Evolutionary conservation across 64 coral and sea anemone species (phyloP), one percentile per base, ranked within the genome.

Genomic region (Astreopora myriophthalma): DNA sequence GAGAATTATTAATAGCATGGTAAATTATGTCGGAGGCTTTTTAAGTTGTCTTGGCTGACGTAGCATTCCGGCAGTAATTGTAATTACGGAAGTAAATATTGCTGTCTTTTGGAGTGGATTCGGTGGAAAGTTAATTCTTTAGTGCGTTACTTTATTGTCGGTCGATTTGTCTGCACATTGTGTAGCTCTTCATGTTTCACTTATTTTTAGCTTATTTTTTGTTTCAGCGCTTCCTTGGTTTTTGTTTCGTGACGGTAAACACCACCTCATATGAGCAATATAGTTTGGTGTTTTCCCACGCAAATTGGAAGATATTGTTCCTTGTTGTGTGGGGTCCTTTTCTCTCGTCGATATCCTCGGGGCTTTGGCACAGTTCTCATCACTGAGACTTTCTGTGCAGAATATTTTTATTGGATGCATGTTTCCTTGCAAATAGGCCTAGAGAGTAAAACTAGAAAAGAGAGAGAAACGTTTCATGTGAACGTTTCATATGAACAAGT

Each of bases 221-320:
- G 44, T 61, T 80, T 83, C 34, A 6, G 34, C 33, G 30, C 61
- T 26, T 62, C 11, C 57, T 33, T 34, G 9, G 51, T 33, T 35
- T 73, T 38, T 61, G 79, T 83, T 64, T 24, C 57, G 79, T 37
- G 79, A 63, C n/a, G 20, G 34, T 83, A 65, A 83, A 39, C 79
- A 83, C 3, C 55, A 14, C n/a, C n/a, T n/a, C n/a, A n/a, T 64
- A 9, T 26, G 22, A 20, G 32, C 55, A 39, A 83, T 83, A 83
- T 83, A 83, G 35, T 39, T 40, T 64, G 30, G 22, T 37, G 79
- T 38, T 83, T 83, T 83, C 57, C 20, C 52, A 83, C 57, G 55
- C 79, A 17, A 64, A 64, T 34, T 11, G 6, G 30, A 37, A 61
- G 33, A 25, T 83, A 83, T 83, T 64, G 33, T 8, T 37, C 22